Evolutionary conservation across 1,140 invertebrate species (phyloP).

Genomic region (Zaprionus vittiger): DNA sequence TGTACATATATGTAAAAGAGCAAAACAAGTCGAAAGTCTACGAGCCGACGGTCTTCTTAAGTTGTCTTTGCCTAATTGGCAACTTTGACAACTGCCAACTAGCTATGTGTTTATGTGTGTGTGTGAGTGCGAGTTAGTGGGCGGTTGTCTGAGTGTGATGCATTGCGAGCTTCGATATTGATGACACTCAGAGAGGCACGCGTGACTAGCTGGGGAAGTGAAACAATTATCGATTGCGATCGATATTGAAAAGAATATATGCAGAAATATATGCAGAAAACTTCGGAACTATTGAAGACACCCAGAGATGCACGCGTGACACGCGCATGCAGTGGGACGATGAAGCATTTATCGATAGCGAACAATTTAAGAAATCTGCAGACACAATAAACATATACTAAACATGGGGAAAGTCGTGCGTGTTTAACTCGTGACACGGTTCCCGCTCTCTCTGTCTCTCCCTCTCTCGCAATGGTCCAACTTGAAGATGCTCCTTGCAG

Average conservation of each 20-base stretch:
- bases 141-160: neutral
- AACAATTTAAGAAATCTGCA: neutral
- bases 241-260: neutral
- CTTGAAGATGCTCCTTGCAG: neutral
- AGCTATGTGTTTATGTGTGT: neutral
- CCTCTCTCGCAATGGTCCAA: neutral
- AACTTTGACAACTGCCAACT: neutral
- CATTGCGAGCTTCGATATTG: neutral
- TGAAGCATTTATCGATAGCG: neutral
- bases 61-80: constrained; percentile 43
- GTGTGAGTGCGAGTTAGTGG: neutral
- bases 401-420: neutral
- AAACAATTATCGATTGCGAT: neutral
- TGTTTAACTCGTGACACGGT: neutral
- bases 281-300: too few species aligned
- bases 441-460: neutral
- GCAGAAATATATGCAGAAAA: too few species aligned
- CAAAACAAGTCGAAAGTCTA: constrained; percentile 15
- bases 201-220: neutral
- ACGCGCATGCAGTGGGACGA: too few species aligned
- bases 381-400: neutral
- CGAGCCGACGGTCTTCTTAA: constrained; percentile 3
- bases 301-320: too few species aligned
- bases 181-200: neutral
- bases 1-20: constrained; percentile 3